These are phyloP conservation scores for Hirtodrosophila confusa DNA, from an alignment of 2,888 invertebrate genomes.

Conservation along the genomic window DNA sequence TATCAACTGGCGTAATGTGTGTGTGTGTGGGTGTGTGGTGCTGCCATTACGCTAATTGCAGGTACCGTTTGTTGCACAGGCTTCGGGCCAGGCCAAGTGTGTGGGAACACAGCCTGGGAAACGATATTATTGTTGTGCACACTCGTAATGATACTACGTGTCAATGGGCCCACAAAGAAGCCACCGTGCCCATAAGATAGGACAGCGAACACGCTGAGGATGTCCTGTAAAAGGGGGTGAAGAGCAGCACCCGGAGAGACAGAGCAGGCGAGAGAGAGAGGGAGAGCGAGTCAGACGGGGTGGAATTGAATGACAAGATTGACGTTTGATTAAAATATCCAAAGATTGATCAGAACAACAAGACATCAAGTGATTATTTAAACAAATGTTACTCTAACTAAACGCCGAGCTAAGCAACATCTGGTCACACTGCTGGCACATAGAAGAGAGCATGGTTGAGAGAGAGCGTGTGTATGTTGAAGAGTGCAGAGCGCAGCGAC, in stretches of 20 bases:
- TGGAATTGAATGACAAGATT: neutral
- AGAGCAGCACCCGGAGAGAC: neutral
- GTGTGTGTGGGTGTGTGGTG: slow-evolving; percentile 7
- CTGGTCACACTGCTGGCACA: slow-evolving; percentile 31
- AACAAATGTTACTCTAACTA: slow-evolving; percentile 8
- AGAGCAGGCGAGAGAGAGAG: slow-evolving; percentile 1
- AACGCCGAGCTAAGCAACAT: neutral
- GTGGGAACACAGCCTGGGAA: neutral
- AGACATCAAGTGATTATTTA: slow-evolving; percentile 9
- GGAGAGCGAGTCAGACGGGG: slow-evolving; percentile 1
- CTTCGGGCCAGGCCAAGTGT: slow-evolving; percentile 40
- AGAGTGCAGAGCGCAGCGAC: too few relatives aligned
- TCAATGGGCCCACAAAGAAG: slow-evolving; percentile 45
- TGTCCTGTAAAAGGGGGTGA: neutral
- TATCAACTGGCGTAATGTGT: slow-evolving; percentile 9
- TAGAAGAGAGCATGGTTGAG: slow-evolving; percentile 4
- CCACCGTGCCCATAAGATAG: slow-evolving; percentile 47
- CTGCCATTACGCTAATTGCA: slow-evolving; percentile 71
- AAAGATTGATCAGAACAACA: slow-evolving; percentile 1
- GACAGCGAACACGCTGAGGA: slow-evolving; percentile 44
- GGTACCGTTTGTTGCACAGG: slow-evolving; percentile 26
- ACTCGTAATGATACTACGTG: slow-evolving; percentile 38
- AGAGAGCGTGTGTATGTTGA: neutral
- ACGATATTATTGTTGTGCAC: slow-evolving; percentile 27
- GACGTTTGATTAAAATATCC: neutral